Evolutionary conservation across 2,113 vertebrate genomes (phyloP).

Genomic region (Clinocottus analis): DNA sequence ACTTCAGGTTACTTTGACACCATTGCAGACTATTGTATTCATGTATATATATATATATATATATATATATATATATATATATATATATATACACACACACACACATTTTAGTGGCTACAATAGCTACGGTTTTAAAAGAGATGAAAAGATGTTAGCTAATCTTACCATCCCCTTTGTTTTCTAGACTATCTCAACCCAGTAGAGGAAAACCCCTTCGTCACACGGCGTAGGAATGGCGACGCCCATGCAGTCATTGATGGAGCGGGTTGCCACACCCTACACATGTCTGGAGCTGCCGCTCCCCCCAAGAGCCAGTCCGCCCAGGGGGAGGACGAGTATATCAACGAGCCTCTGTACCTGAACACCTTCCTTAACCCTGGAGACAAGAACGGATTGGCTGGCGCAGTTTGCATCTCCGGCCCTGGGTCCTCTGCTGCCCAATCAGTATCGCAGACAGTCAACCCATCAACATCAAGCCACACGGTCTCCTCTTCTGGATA

Average conservation of each 20-base stretch:
- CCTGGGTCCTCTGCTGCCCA: conserved; percentile 59
- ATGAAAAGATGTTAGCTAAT: conserved; percentile 2
- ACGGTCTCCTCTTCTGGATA: conserved; percentile 71
- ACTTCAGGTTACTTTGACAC: conserved; percentile 86
- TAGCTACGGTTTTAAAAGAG: neutral
- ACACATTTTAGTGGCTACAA: neutral
- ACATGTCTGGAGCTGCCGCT: conserved; percentile 61
- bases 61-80: neutral
- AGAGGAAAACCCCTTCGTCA: conserved; percentile 97
- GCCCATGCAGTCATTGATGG: conserved; percentile 91
- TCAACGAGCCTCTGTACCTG: conserved; percentile 96
- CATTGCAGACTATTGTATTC: neutral
- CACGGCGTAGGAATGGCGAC: conserved; percentile 93
- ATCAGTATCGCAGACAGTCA: conserved; percentile 71
- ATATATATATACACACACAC: no score
- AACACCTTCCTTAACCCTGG: conserved; percentile 92
- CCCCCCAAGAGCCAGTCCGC: conserved; percentile 81
- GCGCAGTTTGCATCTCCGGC: conserved; percentile 65
- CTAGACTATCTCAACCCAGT: conserved; percentile 93
- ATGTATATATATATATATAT: neutral
- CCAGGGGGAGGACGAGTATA: conserved; percentile 91
- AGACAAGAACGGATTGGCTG: conserved; percentile 85
- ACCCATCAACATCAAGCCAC: conserved; percentile 74
- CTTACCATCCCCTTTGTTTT: neutral
- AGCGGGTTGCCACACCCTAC: conserved; percentile 87